Evolutionary conservation across 2,888 invertebrate species (phyloP), one percentile per base, ranked within the genome.

Genomic region (Coenonympha arcania): DNA sequence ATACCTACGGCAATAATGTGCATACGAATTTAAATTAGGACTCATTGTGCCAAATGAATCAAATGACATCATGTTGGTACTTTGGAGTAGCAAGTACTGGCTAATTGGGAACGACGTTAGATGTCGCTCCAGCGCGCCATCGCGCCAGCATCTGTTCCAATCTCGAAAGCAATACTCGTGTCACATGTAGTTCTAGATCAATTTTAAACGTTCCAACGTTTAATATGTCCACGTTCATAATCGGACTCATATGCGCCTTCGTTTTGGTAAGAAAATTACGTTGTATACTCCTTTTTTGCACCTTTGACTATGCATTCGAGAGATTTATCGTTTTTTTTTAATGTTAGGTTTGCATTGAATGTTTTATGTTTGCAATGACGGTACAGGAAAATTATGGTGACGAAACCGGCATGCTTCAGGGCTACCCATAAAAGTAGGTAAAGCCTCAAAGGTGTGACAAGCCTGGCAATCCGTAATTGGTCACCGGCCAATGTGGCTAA

Each of bases 11-110:
- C n/a, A n/a, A 20, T 15, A 20, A 20, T 9, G 9, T 16, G 31
- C 15, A 33, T 8, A 31, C 22, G 6, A 31, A 31, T 39, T 37
- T 41, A 31, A 13, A 30, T n/a, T 36, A 18, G 31, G 11, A 39
- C 31, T 13, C 37, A 65, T 68, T 68, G 70, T 69, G 55, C 58
- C 65, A 64, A 67, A 71, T 73, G 68, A 65, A 63, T 64, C 62
- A 59, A 66, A 71, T 83, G 84, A 83, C 82, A 82, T 84, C 84
- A n/a, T n/a, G n/a, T n/a, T n/a, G n/a, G n/a, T n/a, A n/a, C n/a
- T n/a, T n/a, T n/a, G n/a, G n/a, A n/a, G n/a, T 69, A 71, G 65
- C 61, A 60, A 65, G 66, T 63, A 71, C 68, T 73, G 73, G 58
- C 71, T 73, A 85, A 85, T 85, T 85, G 82, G 79, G 68, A 65